Conservation (phyloP, 2,113 vertebrate species). For the Rhinolophus sinicus region DNA sequence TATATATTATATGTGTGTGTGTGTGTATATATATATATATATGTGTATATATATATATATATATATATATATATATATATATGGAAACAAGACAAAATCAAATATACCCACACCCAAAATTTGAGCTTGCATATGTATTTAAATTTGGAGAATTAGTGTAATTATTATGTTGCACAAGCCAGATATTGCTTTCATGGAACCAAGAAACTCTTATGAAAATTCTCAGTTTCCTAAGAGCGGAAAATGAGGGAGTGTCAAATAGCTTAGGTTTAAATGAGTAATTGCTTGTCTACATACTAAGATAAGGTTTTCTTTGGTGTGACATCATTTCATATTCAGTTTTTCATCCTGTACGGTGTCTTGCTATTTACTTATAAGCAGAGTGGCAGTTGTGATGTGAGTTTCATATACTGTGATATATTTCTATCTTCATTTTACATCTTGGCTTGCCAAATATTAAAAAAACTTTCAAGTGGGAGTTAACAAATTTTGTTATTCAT, state of each 20-base stretch:
- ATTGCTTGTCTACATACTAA: background rate
- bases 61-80: background rate
- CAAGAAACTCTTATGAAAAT: background rate
- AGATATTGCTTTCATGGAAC: background rate
- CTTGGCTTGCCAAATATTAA: background rate
- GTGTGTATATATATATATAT: too few relatives aligned
- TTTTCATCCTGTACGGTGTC: background rate
- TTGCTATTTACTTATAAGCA: background rate
- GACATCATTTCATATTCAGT: background rate
- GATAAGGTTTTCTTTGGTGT: background rate
- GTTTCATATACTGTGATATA: background rate
- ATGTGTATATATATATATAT: too few relatives aligned
- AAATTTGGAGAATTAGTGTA: background rate
- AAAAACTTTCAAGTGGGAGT: background rate
- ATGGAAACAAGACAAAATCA: background rate
- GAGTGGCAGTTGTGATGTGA: background rate
- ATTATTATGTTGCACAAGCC: background rate
- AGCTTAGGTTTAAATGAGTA: background rate
- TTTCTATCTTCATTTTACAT: background rate
- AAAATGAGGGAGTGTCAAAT: background rate
- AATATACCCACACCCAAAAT: background rate
- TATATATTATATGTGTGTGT: too few relatives aligned
- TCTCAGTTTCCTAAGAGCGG: background rate
- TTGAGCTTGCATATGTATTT: slow-evolving; percentile 17
- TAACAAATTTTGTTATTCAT: background rate